Evolutionary conservation across 2,888 invertebrate species (phyloP).

Genomic region (Diloba caeruleocephala): DNA sequence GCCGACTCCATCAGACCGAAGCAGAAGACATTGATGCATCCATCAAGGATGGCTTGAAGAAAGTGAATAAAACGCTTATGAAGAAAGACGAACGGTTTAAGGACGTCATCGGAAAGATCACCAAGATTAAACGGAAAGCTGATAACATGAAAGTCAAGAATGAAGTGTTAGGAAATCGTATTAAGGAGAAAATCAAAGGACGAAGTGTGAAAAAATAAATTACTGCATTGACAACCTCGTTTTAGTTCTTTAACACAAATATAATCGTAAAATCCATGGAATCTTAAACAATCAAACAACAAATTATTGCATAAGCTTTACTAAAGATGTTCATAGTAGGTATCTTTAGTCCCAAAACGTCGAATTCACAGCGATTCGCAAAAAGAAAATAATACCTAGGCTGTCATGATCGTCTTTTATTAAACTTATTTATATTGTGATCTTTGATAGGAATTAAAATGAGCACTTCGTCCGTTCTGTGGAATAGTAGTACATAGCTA

Average conservation of each 20-base stretch:
- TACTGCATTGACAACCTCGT: background rate
- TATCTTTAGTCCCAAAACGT: too few relatives aligned
- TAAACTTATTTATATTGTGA: too few relatives aligned
- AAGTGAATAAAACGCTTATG: conserved; percentile 81
- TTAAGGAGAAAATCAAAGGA: conserved; percentile 64
- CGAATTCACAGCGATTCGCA: too few relatives aligned
- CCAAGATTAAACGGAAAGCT: conserved; percentile 81
- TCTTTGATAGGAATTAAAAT: too few relatives aligned
- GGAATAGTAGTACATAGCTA: too few relatives aligned
- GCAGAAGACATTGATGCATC: conserved; percentile 70
- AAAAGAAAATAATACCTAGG: too few relatives aligned
- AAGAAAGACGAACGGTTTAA: conserved; percentile 85
- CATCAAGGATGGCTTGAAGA: conserved; percentile 76
- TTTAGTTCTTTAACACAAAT: background rate
- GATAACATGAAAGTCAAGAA: conserved; percentile 64
- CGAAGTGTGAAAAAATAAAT: conserved; percentile 32
- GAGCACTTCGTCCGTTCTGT: too few relatives aligned
- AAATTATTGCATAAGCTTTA: too few relatives aligned
- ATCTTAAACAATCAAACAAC: too few relatives aligned
- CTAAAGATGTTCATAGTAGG: too few relatives aligned
- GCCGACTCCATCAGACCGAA: conserved; percentile 55
- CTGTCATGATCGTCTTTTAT: too few relatives aligned
- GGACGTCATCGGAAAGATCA: conserved; percentile 82
- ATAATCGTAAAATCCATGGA: too few relatives aligned
- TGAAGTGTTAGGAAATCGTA: conserved; percentile 43